Percentiles rank a stretch among this genome's conserved stretches.
Evolutionary conservation across 2,797 vertebrate species (phyloP).

Genomic region (Carcharodon carcharias): DNA sequence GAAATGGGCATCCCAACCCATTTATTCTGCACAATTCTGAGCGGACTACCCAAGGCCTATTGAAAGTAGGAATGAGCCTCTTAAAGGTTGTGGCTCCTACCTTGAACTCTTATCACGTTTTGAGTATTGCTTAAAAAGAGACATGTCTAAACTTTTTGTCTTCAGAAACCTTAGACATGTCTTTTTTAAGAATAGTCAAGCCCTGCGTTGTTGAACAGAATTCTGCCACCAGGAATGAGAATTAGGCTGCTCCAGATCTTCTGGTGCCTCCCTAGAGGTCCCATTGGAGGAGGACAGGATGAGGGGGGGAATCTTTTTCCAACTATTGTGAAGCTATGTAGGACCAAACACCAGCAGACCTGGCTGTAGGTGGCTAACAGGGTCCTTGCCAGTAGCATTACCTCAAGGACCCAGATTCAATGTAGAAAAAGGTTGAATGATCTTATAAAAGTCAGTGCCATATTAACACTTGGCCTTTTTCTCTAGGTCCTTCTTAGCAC

Average conservation of each 20-base stretch:
- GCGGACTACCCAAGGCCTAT: neutral
- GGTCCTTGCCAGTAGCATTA: neutral
- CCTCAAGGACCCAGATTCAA: neutral
- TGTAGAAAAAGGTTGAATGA: neutral
- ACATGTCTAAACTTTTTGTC: too few relatives aligned
- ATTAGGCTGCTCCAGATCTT: neutral
- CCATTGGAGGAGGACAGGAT: neutral
- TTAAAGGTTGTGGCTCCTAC: neutral
- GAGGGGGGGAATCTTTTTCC: neutral
- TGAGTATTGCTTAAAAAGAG: too few relatives aligned
- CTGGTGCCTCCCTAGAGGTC: neutral
- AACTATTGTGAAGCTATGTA: neutral
- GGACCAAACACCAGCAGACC: neutral
- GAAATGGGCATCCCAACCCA: neutral
- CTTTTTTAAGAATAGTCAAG: too few relatives aligned
- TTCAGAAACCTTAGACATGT: too few relatives aligned
- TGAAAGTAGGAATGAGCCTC: neutral
- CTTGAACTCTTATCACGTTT: neutral
- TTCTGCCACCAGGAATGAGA: neutral
- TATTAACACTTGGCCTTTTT: neutral
- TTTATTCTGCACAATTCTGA: neutral
- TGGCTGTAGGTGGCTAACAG: neutral
- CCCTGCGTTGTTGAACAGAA: neutral
- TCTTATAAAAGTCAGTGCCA: too few relatives aligned
- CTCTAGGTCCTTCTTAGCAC: neutral